Conservation (phyloP, 2,888 invertebrate genomes). For the Cephalotes varians region DNA sequence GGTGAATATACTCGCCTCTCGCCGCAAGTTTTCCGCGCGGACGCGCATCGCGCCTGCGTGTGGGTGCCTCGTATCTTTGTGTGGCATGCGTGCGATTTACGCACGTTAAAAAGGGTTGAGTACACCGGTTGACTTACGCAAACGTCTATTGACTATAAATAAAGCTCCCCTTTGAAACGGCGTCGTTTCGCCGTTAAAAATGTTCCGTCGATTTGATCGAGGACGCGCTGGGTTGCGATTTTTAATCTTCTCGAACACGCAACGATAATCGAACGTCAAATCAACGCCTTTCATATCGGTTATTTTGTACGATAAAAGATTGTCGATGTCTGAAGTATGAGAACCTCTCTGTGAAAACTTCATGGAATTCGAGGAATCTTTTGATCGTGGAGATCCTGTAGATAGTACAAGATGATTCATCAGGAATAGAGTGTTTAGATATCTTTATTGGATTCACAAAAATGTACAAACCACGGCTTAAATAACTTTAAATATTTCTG, state of each 20-base stretch:
- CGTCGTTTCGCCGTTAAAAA: not conserved
- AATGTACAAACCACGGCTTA: not conserved
- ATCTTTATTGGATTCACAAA: not conserved
- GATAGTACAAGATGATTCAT: not conserved
- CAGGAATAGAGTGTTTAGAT: not conserved
- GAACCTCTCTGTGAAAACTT: not conserved
- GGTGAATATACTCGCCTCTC: conserved; percentile 76
- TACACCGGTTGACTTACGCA: conserved; percentile 67
- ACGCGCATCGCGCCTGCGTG: conserved; percentile 72
- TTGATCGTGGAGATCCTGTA: not conserved
- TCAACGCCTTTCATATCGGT: not conserved
- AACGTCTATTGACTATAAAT: conserved; percentile 67
- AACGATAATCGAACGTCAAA: not conserved
- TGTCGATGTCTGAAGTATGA: not conserved
- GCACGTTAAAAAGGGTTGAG: conserved; percentile 59
- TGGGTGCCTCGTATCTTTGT: conserved; percentile 53
- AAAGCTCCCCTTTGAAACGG: conserved; percentile 8
- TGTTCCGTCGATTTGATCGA: not conserved
- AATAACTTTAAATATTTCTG: not conserved
- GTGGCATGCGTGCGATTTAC: conserved; percentile 2
- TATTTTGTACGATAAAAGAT: not conserved
- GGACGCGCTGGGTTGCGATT: not conserved
- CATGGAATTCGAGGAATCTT: not conserved
- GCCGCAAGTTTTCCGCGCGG: conserved; percentile 77
- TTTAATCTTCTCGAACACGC: not conserved